These are phyloP conservation scores for Falco naumanni DNA, from an alignment of 2,797 vertebrate genomes.

Conservation along the genomic window DNA sequence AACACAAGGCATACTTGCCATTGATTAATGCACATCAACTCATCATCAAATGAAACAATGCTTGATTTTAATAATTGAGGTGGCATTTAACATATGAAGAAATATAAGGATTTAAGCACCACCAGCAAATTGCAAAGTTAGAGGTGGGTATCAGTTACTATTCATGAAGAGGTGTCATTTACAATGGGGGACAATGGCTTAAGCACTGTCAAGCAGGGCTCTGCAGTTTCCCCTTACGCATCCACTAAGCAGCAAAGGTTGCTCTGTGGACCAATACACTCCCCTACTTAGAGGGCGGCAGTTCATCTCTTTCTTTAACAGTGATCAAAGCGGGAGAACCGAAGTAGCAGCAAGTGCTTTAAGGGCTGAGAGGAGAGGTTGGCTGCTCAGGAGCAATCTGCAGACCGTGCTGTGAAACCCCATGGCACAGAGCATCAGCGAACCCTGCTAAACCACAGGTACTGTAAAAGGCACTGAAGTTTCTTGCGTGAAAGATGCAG, in stretches of 20 bases:
- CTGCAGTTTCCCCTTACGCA: neutral
- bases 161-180: conserved; percentile 20
- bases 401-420: neutral
- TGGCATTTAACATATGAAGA: conserved; percentile 36
- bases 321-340: rapidly evolving
- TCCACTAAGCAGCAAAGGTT: neutral
- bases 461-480: neutral
- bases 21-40: conserved; percentile 50
- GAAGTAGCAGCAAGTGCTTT: neutral
- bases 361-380: neutral
- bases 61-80: conserved; percentile 33
- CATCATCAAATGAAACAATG: conserved; percentile 27
- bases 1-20: conserved; percentile 47
- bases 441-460: neutral
- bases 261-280: neutral
- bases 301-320: neutral
- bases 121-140: conserved; percentile 40
- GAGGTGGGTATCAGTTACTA: neutral
- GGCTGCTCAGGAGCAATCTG: neutral
- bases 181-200: neutral
- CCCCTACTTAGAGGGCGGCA: neutral
- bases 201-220: neutral
- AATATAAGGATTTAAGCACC: conserved; percentile 4
- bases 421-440: neutral
- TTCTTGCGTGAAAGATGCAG: neutral